Evolutionary conservation across 2,113 vertebrate species (phyloP).

Genomic region (Mobula hypostoma): DNA sequence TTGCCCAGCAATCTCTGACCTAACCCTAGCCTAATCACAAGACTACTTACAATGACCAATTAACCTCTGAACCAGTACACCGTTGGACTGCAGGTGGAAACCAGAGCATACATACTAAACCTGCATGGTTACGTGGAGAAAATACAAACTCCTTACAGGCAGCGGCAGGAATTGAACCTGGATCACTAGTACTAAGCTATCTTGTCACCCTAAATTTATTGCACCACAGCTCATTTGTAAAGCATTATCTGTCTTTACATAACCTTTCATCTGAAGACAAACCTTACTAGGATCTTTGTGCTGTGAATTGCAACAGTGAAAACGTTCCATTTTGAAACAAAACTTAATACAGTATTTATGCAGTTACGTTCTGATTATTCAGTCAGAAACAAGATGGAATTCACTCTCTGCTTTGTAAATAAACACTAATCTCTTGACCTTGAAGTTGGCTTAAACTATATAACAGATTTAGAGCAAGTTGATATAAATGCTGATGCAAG

Average conservation of each 20-base stretch:
- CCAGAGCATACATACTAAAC: too few relatives aligned
- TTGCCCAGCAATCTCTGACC: too few relatives aligned
- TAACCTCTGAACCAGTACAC: too few relatives aligned
- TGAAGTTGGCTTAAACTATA: not conserved
- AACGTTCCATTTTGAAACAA: not conserved
- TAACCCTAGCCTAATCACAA: too few relatives aligned
- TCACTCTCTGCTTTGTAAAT: not conserved
- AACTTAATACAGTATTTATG: not conserved
- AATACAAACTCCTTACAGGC: too few relatives aligned
- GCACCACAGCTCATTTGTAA: not conserved
- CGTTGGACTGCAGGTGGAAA: too few relatives aligned
- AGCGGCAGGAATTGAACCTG: too few relatives aligned
- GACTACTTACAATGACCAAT: too few relatives aligned
- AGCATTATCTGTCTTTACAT: not conserved
- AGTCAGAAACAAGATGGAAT: not conserved
- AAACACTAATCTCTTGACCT: slow-evolving; percentile 15
- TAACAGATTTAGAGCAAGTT: not conserved
- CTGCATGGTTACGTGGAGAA: too few relatives aligned
- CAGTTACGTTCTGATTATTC: not conserved
- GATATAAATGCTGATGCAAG: slow-evolving; percentile 31
- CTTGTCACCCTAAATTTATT: not conserved
- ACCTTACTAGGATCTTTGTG: not conserved
- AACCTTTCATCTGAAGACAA: not conserved
- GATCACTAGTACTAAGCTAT: too few relatives aligned
- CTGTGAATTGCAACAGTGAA: not conserved